Evolutionary conservation across 2,888 invertebrate species (phyloP).

Genomic region (Heliconius aoede): DNA sequence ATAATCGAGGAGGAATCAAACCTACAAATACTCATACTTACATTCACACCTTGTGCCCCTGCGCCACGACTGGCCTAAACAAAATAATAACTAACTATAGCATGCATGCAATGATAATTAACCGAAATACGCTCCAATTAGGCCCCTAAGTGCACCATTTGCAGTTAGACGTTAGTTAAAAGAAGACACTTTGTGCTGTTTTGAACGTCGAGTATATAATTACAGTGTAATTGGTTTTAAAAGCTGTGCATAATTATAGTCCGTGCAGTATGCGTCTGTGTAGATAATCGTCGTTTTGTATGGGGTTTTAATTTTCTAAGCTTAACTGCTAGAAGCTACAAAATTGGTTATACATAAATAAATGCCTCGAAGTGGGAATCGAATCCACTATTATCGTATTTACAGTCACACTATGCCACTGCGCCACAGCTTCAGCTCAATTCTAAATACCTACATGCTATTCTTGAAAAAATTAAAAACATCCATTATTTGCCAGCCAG

Average conservation of each 20-base stretch:
- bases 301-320: neutral
- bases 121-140: conserved; percentile 20
- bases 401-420: too few species aligned
- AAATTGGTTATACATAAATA: too few species aligned
- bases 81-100: conserved; percentile 8
- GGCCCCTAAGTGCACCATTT: conserved; percentile 16
- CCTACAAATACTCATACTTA: too few species aligned
- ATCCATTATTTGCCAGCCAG: too few species aligned
- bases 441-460: too few species aligned
- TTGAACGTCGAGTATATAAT: conserved; percentile 35
- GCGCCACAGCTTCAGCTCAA: too few species aligned
- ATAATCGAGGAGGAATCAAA: too few species aligned
- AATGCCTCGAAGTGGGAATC: too few species aligned
- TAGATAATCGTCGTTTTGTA: conserved; percentile 4
- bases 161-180: conserved; percentile 25
- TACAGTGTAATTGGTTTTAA: conserved; percentile 28
- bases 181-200: conserved; percentile 30
- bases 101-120: conserved; percentile 3
- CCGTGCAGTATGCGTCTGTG: neutral
- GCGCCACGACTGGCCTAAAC: neutral
- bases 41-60: too few species aligned
- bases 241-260: conserved; percentile 25
- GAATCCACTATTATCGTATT: too few species aligned
- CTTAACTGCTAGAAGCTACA: too few species aligned
- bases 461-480: too few species aligned